Evolutionary conservation across 2,888 invertebrate genomes (phyloP).

Genomic region (Crioceris asparagi): DNA sequence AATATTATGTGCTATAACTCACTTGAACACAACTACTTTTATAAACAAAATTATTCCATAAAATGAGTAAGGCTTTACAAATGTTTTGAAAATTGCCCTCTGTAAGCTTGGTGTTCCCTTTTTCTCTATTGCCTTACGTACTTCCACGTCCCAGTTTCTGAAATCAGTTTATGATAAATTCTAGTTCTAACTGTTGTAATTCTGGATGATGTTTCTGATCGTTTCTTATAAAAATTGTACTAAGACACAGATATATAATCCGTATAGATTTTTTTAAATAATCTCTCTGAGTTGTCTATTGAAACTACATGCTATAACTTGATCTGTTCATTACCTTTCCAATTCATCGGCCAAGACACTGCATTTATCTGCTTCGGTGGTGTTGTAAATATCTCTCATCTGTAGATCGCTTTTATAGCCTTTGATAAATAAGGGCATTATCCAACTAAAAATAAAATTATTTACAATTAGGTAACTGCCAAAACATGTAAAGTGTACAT

Average conservation of each 20-base stretch:
- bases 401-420: slow-evolving; percentile 52
- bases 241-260: no score
- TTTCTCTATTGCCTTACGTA: slow-evolving; percentile 41
- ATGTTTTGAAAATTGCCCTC: slow-evolving; percentile 6
- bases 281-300: no score
- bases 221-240: no score
- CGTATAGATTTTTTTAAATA: no score
- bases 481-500: neutral
- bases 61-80: slow-evolving; percentile 4
- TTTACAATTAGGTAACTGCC: no score
- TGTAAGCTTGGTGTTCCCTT: slow-evolving; percentile 46
- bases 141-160: slow-evolving; percentile 50
- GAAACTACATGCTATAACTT: no score
- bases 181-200: no score
- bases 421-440: slow-evolving; percentile 49
- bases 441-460: slow-evolving; percentile 47
- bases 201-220: no score
- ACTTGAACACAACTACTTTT: slow-evolving; percentile 4
- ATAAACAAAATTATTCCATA: slow-evolving; percentile 6
- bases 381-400: slow-evolving; percentile 53
- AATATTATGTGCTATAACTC: no score
- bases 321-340: slow-evolving; percentile 47
- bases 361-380: slow-evolving; percentile 49
- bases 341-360: slow-evolving; percentile 52
- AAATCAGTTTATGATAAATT: slow-evolving; percentile 5